Evolutionary conservation across 2,797 vertebrate species (phyloP).

Genomic region (Sebastes matsubarae): DNA sequence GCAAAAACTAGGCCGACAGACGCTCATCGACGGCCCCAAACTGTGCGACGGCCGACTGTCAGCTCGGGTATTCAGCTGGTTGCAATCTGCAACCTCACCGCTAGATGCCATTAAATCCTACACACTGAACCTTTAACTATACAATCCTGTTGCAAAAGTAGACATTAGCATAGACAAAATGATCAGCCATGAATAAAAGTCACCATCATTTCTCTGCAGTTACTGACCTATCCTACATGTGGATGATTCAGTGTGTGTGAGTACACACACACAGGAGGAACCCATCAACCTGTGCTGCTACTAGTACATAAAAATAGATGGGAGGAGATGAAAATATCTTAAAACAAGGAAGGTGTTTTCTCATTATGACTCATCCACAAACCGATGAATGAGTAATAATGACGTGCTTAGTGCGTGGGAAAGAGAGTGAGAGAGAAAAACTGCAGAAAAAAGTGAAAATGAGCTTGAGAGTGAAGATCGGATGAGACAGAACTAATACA

Average conservation of each 20-base stretch:
- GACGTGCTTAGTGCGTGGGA: background rate
- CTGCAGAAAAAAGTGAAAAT: background rate
- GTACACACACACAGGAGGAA: background rate
- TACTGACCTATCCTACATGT: background rate
- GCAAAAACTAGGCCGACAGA: too few relatives aligned
- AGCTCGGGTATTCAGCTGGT: too few relatives aligned
- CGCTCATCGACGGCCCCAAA: too few relatives aligned
- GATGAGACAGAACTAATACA: background rate
- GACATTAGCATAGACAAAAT: background rate
- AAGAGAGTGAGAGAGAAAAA: background rate
- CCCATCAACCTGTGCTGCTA: background rate
- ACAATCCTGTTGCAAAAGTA: too few relatives aligned
- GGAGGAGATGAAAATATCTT: background rate
- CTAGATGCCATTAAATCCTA: background rate
- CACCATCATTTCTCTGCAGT: background rate
- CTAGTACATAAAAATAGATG: background rate
- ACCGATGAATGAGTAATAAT: constrained; percentile 1
- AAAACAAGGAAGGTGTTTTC: background rate
- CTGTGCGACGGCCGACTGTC: too few relatives aligned
- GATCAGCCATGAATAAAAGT: background rate
- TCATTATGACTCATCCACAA: background rate
- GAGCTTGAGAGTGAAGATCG: background rate
- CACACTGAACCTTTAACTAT: too few relatives aligned
- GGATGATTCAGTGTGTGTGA: background rate
- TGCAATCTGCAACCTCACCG: too few relatives aligned